A percentile compares a stretch with the other conserved stretches of the same genome.
phyloP scores from a whole-genome alignment of 2,113 vertebrate species.

The Erythrocebus patas region DNA sequence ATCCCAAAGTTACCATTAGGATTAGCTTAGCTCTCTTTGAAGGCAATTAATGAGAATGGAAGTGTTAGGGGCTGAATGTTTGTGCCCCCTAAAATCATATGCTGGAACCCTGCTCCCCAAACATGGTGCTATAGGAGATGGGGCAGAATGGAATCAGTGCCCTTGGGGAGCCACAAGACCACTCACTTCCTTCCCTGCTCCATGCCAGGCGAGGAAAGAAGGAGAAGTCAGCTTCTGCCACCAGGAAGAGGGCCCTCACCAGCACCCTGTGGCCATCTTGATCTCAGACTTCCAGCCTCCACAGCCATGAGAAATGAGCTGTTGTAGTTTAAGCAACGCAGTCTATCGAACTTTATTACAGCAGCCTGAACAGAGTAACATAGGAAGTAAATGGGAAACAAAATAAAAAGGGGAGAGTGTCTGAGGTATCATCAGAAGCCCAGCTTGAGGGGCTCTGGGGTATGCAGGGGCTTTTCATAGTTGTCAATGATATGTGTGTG shows the following conservation, averaged over 20 bases:
- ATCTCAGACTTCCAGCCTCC: background rate
- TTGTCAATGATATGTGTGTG: fast-evolving
- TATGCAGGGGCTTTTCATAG: background rate
- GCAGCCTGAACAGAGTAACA: background rate
- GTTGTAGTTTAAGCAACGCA: no score
- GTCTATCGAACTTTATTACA: no score
- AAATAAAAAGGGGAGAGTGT: background rate
- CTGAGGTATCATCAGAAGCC: background rate
- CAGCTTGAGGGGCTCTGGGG: background rate
- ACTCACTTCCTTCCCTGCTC: no score
- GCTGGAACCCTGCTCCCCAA: background rate
- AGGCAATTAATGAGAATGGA: background rate
- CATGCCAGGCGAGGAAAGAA: background rate
- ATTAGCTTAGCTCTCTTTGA: background rate
- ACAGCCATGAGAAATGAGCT: background rate
- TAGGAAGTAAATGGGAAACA: background rate
- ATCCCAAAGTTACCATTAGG: no score
- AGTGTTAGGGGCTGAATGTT: fast-evolving
- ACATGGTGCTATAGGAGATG: fast-evolving
- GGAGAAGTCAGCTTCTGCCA: background rate
- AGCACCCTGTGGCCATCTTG: background rate
- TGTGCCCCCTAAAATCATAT: background rate
- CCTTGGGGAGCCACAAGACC: no score
- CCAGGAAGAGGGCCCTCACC: background rate
- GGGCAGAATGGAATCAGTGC: no score